Percentiles rank a stretch among this genome's conserved stretches.
Evolutionary conservation across 2,113 vertebrate species (phyloP).

Genomic region (Hippocampus zosterae): DNA sequence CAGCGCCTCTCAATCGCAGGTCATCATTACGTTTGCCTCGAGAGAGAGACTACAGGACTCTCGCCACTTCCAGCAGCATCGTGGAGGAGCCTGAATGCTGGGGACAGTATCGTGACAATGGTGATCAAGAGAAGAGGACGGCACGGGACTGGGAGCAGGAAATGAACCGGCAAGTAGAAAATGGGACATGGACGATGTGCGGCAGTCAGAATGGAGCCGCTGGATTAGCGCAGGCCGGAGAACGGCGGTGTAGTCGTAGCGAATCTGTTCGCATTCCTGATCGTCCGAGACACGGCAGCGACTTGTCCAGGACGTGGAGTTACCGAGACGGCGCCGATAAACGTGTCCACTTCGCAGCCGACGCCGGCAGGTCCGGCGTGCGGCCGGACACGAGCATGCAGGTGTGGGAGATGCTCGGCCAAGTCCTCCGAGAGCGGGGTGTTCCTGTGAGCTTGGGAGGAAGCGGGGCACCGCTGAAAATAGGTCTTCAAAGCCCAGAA

Average conservation of each 20-base stretch:
- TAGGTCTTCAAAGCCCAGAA: slow-evolving; percentile 43
- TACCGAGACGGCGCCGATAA: slow-evolving; percentile 51
- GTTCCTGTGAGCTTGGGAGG: slow-evolving; percentile 52
- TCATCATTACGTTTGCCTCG: slow-evolving; percentile 17
- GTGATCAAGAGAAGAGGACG: slow-evolving; percentile 15
- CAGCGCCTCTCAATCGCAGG: slow-evolving; percentile 14
- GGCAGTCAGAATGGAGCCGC: slow-evolving; percentile 12
- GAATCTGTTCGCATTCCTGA: slow-evolving; percentile 40
- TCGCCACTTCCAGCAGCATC: slow-evolving; percentile 32
- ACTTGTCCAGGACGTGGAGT: slow-evolving; percentile 52
- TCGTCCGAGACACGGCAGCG: slow-evolving; percentile 15
- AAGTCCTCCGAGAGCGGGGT: slow-evolving; percentile 59
- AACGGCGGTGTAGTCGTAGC: slow-evolving; percentile 32
- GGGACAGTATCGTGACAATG: slow-evolving; percentile 22
- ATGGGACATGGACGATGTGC: slow-evolving; percentile 11
- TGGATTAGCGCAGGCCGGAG: slow-evolving; percentile 1
- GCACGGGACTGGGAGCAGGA: slow-evolving; percentile 10
- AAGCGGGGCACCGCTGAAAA: slow-evolving; percentile 50
- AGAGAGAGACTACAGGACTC: slow-evolving; percentile 30
- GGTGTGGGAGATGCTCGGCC: slow-evolving; percentile 58
- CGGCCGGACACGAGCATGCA: slow-evolving; percentile 16
- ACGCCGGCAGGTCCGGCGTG: slow-evolving; percentile 10
- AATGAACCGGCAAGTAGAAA: slow-evolving; percentile 12
- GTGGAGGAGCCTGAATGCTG: slow-evolving; percentile 18
- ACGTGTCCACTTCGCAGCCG: slow-evolving; percentile 65